phyloP scores from a whole-genome alignment of 1,140 invertebrate species.

The Drosophila ficusphila region DNA sequence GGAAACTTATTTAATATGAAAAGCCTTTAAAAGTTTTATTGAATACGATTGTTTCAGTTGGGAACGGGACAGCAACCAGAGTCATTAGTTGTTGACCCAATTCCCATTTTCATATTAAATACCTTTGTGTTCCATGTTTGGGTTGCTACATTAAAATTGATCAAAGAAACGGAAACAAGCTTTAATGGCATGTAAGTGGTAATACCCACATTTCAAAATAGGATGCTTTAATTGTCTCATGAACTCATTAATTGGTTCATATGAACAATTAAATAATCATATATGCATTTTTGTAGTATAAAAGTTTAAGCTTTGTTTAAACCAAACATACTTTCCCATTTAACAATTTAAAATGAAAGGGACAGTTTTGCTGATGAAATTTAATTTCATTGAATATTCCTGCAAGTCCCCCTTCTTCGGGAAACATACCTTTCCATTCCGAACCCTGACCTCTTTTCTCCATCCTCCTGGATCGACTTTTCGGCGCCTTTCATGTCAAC shows the following conservation, averaged over 20 bases:
- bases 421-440: conserved; percentile 8
- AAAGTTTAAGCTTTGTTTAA: neutral
- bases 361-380: conserved; percentile 3
- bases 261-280: no score
- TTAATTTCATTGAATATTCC: conserved; percentile 6
- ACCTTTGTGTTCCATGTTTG: conserved; percentile 1
- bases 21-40: conserved; percentile 42
- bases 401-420: neutral
- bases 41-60: conserved; percentile 16
- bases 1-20: conserved; percentile 36
- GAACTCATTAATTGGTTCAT: no score
- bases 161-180: no score
- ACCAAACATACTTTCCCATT: neutral
- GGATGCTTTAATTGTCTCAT: no score
- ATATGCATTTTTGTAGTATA: neutral
- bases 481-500: conserved; percentile 55
- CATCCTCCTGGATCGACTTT: conserved; percentile 42
- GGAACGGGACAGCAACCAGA: conserved; percentile 11
- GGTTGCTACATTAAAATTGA: no score
- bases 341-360: neutral
- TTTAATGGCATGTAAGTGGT: no score
- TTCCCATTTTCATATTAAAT: conserved; percentile 2
- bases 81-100: conserved; percentile 19
- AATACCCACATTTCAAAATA: no score
- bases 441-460: conserved; percentile 7